Evolutionary conservation across 30 jellyfish, hydroid and myxozoan species (phyloP), one percentile per base, ranked within the genome.

Genomic region (Aurelia aurita): DNA sequence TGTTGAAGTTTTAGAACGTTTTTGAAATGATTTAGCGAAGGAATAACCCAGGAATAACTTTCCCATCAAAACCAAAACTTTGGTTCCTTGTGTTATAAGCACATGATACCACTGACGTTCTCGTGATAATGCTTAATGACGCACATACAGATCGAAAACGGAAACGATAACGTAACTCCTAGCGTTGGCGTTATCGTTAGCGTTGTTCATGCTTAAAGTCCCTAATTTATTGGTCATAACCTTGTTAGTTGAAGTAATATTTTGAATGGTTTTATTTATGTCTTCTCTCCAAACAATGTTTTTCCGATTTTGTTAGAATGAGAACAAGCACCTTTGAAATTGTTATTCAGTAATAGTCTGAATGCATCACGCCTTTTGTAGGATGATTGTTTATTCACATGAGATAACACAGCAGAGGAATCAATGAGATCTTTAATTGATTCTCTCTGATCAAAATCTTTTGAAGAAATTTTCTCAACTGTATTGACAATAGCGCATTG

Each of bases 211-310:
- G n/a, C n/a, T n/a, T n/a, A n/a, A n/a, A n/a, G n/a, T n/a, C n/a
- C n/a, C n/a, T n/a, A n/a, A n/a, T n/a, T n/a, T n/a, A n/a, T 59
- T 59, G 72, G 72, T 20, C 72, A 59, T 59, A 59, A 59, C 72
- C 26, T 59, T 59, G 72, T 59, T 59, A 20, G 72, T 59, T 12
- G 72, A 59, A 9, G 72, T 7, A 20, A 59, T 59, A 25, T 59
- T 59, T 59, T 59, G 72, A 25, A 59, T 20, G 32, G 72, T 59
- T 59, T 59, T 59, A 59, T 59, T 59, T 59, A 59, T 59, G 26
- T 59, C 72, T 59, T n/a, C n/a, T 59, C 72, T 59, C 72, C 72
- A 59, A 59, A 59, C 32, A 59, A 20, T 9, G 72, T 59, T 25
- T 59, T 59, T n/a, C 25, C 26, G 20, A 59, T 59, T 59, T 59